Evolutionary conservation across 1,140 invertebrate genomes (phyloP), one percentile per base, ranked within the genome.

Genomic region (Protaetia brevitarsis): DNA sequence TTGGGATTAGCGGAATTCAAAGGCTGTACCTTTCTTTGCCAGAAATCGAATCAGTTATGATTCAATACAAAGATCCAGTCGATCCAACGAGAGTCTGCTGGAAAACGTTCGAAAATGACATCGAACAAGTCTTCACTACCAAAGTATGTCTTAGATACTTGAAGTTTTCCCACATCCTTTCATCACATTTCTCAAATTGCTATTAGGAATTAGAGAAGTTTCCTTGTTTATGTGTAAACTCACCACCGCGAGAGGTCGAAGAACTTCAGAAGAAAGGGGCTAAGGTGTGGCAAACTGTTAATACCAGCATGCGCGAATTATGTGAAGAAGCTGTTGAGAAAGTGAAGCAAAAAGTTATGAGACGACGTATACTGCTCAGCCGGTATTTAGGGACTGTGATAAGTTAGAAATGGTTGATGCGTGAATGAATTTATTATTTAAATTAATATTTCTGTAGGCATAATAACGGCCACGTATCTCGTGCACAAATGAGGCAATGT

Each of bases 81-180:
- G 88, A 90, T 74, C 76, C 77, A 0, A 79, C 82, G 21, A 79
- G 84, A 31, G 79, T 89, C 13, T 86, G 83, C 66, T 90, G 88
- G 88, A 82, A 83, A 31, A 85, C 82, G n/a, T 90, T 90, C 72
- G 84, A 86, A 67, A 86, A 89, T 69, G 88, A 90, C 71, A 84
- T 89, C 37, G 85, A 90, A 63, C 71, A 74, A 86, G 87, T 89
- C 3, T 89, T 89, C 66, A 87, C 86, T 0, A 80, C 84, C 4
- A 88, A 88, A 66, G 76, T 77, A 69, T 19, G 61, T 63, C 45
- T 31, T 34, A 8, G 3, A 7, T 5, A 62, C 16, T 62, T 10
- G 6, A 2, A n/a, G 28, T 7, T 10, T 59, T n/a, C n/a, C 1
- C 30, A 4, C 30, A 5, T 0, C 1, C n/a, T 7, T 34, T 7